A percentile compares a stretch with the other conserved stretches of the same genome.
These are phyloP conservation scores for Takifugu ocellatus DNA, from an alignment of 2,797 vertebrate genomes.

Conservation along the genomic window DNA sequence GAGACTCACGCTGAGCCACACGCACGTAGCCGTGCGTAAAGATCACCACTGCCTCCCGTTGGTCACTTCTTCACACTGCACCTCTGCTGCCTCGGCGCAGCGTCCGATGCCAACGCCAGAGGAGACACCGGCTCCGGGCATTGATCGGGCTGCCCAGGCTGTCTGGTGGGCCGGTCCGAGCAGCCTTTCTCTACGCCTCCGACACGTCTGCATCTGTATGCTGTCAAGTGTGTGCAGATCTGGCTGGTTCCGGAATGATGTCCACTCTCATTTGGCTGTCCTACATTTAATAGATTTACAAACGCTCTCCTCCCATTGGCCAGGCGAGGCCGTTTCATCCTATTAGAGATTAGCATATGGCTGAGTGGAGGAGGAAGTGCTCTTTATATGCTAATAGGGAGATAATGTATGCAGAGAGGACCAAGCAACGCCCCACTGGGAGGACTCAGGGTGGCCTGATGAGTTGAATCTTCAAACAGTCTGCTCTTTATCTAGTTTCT, in stretches of 20 bases:
- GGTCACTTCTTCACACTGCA: conserved; percentile 50
- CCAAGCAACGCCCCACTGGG: conserved; percentile 44
- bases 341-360: conserved; percentile 70
- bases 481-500: conserved; percentile 29
- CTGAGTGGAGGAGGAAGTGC: conserved; percentile 69
- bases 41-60: conserved; percentile 74
- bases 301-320: conserved; percentile 58
- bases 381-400: conserved; percentile 74
- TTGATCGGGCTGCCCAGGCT: conserved; percentile 53
- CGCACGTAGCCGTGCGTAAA: conserved; percentile 33
- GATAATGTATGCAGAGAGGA: conserved; percentile 59
- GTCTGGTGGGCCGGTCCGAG: neutral
- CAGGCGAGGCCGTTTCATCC: conserved; percentile 58
- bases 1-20: conserved; percentile 34
- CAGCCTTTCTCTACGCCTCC: no score
- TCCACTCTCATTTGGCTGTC: conserved; percentile 50
- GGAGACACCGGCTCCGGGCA: conserved; percentile 35
- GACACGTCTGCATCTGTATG: neutral
- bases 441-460: conserved; percentile 39
- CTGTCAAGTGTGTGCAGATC: neutral
- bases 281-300: conserved; percentile 66
- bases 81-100: no score
- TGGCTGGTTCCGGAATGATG: conserved; percentile 23
- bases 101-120: conserved; percentile 27
- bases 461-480: conserved; percentile 39